Conservation (phyloP, 2,888 invertebrate genomes). For the Piscicola geometra region DNA sequence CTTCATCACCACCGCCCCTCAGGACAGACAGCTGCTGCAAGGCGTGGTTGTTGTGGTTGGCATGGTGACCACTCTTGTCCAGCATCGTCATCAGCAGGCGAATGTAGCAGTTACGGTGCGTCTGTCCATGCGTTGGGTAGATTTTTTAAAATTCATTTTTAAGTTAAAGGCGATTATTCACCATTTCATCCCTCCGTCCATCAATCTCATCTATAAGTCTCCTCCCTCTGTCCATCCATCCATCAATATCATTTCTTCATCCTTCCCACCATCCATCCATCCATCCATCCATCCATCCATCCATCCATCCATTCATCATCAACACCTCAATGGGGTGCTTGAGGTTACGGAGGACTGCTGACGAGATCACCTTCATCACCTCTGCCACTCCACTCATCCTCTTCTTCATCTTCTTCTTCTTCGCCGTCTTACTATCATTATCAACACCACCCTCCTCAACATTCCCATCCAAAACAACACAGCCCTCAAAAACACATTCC, state of each 20-base stretch:
- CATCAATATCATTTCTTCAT: not conserved
- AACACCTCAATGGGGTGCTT: not conserved
- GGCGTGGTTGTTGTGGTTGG: not conserved
- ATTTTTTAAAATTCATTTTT: too few species aligned
- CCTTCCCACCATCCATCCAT: not conserved
- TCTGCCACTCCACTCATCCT: not conserved
- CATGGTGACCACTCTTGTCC: constrained; percentile 51
- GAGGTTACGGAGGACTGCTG: not conserved
- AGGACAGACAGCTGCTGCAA: constrained; percentile 45
- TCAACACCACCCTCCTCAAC: not conserved
- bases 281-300: not conserved
- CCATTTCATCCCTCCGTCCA: not conserved
- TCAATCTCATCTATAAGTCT: not conserved
- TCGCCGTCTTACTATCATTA: not conserved
- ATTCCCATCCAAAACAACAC: not conserved
- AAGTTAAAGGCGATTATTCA: not conserved
- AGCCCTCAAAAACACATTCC: not conserved
- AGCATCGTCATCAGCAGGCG: constrained; percentile 69
- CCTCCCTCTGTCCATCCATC: not conserved
- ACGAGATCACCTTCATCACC: not conserved
- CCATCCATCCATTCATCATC: not conserved
- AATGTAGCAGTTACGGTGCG: constrained; percentile 68
- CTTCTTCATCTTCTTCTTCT: not conserved
- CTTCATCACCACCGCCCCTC: constrained; percentile 62
- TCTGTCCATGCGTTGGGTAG: too few species aligned